A percentile compares a stretch with the other conserved stretches of the same genome.
Evolutionary conservation across 2,888 invertebrate genomes (phyloP).

Genomic region (Epistrophe eligans): DNA sequence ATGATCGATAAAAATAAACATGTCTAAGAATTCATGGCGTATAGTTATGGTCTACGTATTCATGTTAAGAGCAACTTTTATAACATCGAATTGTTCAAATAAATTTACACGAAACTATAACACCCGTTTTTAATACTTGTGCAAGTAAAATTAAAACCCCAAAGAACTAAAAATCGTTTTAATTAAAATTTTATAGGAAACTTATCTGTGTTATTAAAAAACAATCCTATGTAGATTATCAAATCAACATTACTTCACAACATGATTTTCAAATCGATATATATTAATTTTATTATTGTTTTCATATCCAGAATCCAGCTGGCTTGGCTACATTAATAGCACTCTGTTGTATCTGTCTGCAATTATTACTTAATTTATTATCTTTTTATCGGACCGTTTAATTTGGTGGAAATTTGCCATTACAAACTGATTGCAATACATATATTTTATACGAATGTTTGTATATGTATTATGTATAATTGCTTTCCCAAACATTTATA

Average conservation of each 20-base stretch:
- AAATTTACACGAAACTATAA: too few species aligned
- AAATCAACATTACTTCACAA: slow-evolving; percentile 31
- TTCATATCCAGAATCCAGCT: slow-evolving; percentile 11
- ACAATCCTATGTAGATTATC: neutral
- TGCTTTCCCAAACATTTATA: neutral
- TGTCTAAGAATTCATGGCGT: too few species aligned
- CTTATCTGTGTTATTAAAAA: neutral
- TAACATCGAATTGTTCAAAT: too few species aligned
- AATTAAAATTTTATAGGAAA: neutral
- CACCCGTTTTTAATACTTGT: too few species aligned
- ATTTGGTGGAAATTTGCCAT: slow-evolving; percentile 31
- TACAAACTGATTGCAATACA: neutral
- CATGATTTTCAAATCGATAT: slow-evolving; percentile 31
- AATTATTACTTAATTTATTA: slow-evolving; percentile 47
- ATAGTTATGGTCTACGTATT: too few species aligned
- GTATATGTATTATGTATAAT: neutral
- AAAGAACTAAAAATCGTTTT: neutral
- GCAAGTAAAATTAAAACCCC: neutral
- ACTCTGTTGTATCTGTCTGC: slow-evolving; percentile 25
- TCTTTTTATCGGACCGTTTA: slow-evolving; percentile 27
- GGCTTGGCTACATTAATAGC: slow-evolving; percentile 4
- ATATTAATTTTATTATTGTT: slow-evolving; percentile 7
- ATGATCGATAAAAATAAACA: too few species aligned
- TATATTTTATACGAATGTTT: neutral
- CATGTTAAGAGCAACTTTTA: too few species aligned